Evolutionary conservation across 2,797 vertebrate species (phyloP).

Genomic region (Picus viridis): DNA sequence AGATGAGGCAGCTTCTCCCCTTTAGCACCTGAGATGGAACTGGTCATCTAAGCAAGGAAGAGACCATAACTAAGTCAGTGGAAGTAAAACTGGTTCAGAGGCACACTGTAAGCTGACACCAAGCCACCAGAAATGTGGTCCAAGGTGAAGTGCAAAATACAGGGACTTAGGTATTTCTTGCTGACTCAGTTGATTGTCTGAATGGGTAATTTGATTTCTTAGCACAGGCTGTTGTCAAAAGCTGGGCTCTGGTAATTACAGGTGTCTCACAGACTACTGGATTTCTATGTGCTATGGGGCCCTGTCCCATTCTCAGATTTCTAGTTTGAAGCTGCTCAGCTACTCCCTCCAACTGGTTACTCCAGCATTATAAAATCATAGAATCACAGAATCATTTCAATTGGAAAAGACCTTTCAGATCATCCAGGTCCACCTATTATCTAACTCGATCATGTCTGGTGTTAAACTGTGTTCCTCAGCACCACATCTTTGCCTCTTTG

Average conservation of each 20-base stretch:
- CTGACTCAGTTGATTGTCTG: neutral
- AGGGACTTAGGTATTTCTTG: neutral
- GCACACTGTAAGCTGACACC: neutral
- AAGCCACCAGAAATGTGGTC: neutral
- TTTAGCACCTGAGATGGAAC: neutral
- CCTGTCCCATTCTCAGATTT: neutral
- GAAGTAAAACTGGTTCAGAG: neutral
- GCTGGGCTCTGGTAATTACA: neutral
- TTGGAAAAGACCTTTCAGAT: too few species aligned
- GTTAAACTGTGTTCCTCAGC: too few species aligned
- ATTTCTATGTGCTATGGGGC: neutral
- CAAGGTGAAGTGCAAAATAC: neutral
- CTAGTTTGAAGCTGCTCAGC: neutral
- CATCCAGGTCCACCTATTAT: too few species aligned
- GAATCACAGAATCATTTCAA: too few species aligned
- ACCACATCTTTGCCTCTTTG: too few species aligned
- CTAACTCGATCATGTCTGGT: too few species aligned
- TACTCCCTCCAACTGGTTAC: neutral
- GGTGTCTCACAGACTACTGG: neutral
- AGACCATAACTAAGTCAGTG: neutral
- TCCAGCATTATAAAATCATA: too few species aligned
- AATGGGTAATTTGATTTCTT: neutral
- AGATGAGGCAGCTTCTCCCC: neutral
- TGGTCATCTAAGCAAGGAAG: neutral
- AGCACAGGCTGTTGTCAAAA: neutral